Evolutionary conservation across 2,888 invertebrate species (phyloP), one percentile per base, ranked within the genome.

Genomic region (Hoplodrina blanda): DNA sequence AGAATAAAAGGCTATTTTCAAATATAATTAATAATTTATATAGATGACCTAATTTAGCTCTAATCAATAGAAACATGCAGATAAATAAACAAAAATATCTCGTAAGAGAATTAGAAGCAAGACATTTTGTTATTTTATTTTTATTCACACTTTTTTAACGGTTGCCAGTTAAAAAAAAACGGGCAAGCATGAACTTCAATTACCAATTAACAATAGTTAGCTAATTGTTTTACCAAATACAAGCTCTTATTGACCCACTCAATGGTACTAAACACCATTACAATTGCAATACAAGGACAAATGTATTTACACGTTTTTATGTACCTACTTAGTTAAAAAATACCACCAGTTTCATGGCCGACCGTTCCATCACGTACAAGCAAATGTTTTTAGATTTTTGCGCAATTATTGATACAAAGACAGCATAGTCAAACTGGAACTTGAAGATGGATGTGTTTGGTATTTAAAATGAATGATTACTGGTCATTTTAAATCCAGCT

Each of bases 331-430:
- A 66, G 53, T 69, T 62, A 64, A 73, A 84, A 73, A 83, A 73
- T 3, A 73, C 64, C 73, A 54, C 60, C 53, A 49, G 65, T 72
- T 71, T 78, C 86, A 80, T 56, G 85, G 83, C 30, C 85, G 19
- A 49, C 79, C 82, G 71, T 76, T 82, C 77, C 61, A 74, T 80
- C 80, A 82, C 79, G 82, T 82, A 41, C 63, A 30, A 20, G 50
- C 61, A 65, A 54, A 73, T 69, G 52, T 60, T 70, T 66, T 70
- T 63, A 55, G 30, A 33, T 37, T 62, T 73, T 83, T 64, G 64
- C 67, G 62, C 68, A 61, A 69, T 65, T 53, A 69, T 60, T 19
- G 4, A 55, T 50, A 46, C 53, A 53, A 54, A 60, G 41, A 59
- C 49, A 19, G n/a, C 19, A 53, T 11, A 41, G 13, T 53, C n/a